Evolutionary conservation across 2,888 invertebrate genomes (phyloP), one percentile per base, ranked within the genome.

Genomic region (Thecocarcelia acutangulata): DNA sequence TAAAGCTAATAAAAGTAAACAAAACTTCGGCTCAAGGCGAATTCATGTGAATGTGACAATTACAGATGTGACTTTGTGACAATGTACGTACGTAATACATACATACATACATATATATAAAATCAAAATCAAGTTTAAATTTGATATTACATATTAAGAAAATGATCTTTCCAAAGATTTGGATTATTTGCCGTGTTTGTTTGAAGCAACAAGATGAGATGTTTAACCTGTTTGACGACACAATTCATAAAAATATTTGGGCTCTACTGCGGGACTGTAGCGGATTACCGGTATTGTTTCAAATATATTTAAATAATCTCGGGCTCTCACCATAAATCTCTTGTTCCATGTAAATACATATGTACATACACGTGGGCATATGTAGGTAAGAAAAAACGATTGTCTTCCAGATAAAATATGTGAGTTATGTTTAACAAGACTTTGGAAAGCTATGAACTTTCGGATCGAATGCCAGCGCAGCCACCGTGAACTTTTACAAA

Each of bases 181-280:
- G 81, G 81, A 63, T 82, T 5, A 74, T 82, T 40, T 82, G 81
- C n/a, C 68, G 81, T 0, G 72, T 77, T 13, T 82, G 81, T 19
- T 68, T 82, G 17, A 17, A 73, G 37, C 81, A 82, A 58, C 52
- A 58, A 17, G 24, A 64, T 4, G 17, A 50, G 24, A 15, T 82
- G 74, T 40, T 40, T 15, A 44, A 82, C 33, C 15, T 82, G 17
- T 77, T 52, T 13, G 58, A 69, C 8, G 54, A 63, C 2, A 21
- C n/a, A 0, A 12, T 21, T 3, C 11, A 37, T 19, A 56, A 15
- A 19, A 64, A 54, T n/a, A 33, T 77, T 15, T 77, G 73, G 73
- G 3, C 6, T 0, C 3, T 59, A 19, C 13, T 82, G 17, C 42
- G 81, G 15, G 81, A 82, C 6, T 77, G 77, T 40, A 72, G 73